These are phyloP conservation scores for Zhuqinia jingwanae DNA, from an alignment of 2,888 invertebrate genomes.

Conservation along the genomic window DNA sequence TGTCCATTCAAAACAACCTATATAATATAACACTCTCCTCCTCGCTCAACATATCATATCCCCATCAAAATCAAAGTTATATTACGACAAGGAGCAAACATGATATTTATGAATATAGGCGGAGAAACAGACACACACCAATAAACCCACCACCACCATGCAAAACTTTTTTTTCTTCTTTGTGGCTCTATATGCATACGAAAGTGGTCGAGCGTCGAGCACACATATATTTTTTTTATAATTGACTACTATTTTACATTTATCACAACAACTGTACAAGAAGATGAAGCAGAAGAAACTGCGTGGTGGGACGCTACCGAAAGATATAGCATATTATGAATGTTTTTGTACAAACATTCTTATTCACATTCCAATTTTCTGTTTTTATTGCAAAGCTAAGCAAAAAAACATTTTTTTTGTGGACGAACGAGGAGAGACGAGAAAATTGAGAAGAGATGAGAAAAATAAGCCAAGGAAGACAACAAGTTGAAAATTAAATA, in stretches of 20 bases:
- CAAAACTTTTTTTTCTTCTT: neutral
- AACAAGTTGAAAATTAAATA: too few relatives aligned
- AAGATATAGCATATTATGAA: neutral
- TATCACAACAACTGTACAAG: conserved; percentile 22
- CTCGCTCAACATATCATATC: neutral
- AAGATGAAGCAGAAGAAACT: conserved; percentile 9
- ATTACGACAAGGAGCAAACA: neutral
- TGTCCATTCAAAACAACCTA: neutral
- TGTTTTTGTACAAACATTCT: neutral
- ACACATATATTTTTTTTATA: too few relatives aligned
- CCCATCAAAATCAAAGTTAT: conserved; percentile 12
- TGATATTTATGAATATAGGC: neutral
- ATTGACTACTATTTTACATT: conserved; percentile 39
- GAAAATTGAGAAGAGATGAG: too few relatives aligned
- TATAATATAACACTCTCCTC: neutral
- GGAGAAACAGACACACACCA: neutral
- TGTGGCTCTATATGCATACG: neutral
- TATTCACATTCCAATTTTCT: neutral
- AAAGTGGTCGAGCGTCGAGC: too few relatives aligned
- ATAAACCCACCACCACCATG: neutral
- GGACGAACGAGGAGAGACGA: too few relatives aligned
- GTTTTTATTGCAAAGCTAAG: too few relatives aligned
- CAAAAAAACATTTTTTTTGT: too few relatives aligned
- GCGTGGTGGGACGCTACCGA: neutral
- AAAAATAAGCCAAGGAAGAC: too few relatives aligned